Base-by-base conservation (phyloP, 2,797 vertebrate genomes). In the Phoebastria nigripes region DNA sequence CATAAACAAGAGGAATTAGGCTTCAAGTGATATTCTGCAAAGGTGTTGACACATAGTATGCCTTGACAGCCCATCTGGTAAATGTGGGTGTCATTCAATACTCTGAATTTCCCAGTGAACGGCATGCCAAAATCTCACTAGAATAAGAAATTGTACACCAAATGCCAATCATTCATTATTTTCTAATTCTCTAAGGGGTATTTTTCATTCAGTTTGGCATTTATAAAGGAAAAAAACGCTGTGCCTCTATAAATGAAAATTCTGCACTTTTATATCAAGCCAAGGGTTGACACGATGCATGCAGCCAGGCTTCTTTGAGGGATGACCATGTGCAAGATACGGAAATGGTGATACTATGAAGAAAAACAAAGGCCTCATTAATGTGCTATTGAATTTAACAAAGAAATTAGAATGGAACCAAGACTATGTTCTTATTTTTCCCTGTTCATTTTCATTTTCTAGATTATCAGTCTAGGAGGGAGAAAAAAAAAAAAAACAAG, bases 101-200 rank as follows among this genome's bases (percentile, higher is more conserved):
- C 84, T 94, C 82, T 31, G 26, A 82, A 82, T 95, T 97, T 97
- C 89, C 93, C 90, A 93, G 78, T 92, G 95, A 98, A 90, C 96
- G 95, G 94, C 97, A 96, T 73, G 81, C 76, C 95, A 96, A 97
- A 96, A 94, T 97, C 97, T 97, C 97, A 97, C 95, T 97, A 97
- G 97, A 98, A 96, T 95, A 96, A 95, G 87, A 94, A 95, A 93
- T 74, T 79, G 82, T 93, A 77, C 76, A 89, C 79, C 78, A 72
- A 85, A 73, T 97, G 97, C 87, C 97, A 98, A 96, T 98, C 96
- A 98, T 94, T 81, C 77, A 82, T 94, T 91, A 89, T 89, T 95
- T 97, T 90, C 74, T 95, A 95, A 93, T 85, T 92, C 97, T 97
- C 97, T 58, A 72, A 91, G 93, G 82, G 89, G 37, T 62, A 90